Percentiles rank a stretch among this genome's conserved stretches.
Evolutionary conservation across 2,888 invertebrate genomes (phyloP).

Genomic region (Lasioglossum calceatum): DNA sequence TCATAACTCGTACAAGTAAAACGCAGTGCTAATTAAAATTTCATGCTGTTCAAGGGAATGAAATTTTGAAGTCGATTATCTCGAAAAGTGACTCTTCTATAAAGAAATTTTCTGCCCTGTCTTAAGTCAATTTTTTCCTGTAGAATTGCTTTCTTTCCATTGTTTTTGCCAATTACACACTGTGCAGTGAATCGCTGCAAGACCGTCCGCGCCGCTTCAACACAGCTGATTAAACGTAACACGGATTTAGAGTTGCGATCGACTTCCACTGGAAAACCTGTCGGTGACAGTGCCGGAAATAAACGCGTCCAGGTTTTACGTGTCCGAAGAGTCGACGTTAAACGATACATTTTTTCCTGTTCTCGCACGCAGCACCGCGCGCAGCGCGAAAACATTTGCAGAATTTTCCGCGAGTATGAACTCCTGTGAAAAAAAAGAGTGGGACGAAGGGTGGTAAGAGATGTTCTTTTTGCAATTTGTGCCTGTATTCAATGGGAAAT

Average conservation of each 20-base stretch:
- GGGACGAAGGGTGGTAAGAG: background rate
- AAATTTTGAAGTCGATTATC: background rate
- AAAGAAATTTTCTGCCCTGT: background rate
- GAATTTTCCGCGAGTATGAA: background rate
- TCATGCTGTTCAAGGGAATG: background rate
- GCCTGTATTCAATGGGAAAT: slow-evolving; percentile 26
- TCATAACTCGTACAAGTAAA: background rate
- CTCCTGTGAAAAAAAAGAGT: background rate
- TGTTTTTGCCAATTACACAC: background rate
- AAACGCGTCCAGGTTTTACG: slow-evolving; percentile 12
- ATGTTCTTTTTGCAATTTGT: slow-evolving; percentile 25
- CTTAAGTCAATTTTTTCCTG: background rate
- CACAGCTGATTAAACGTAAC: background rate
- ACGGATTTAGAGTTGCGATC: background rate
- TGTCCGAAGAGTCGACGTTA: slow-evolving; percentile 12
- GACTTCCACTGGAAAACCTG: slow-evolving; percentile 8
- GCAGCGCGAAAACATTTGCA: background rate
- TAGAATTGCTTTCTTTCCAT: background rate
- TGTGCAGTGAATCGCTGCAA: background rate
- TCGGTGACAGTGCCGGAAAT: slow-evolving; percentile 7
- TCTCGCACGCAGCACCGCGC: too few relatives aligned
- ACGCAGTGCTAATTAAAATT: background rate
- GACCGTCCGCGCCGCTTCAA: background rate
- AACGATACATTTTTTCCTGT: background rate
- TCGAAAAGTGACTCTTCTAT: background rate